Base-by-base conservation (phyloP, 2,113 vertebrate species). In the Hucho hucho region DNA sequence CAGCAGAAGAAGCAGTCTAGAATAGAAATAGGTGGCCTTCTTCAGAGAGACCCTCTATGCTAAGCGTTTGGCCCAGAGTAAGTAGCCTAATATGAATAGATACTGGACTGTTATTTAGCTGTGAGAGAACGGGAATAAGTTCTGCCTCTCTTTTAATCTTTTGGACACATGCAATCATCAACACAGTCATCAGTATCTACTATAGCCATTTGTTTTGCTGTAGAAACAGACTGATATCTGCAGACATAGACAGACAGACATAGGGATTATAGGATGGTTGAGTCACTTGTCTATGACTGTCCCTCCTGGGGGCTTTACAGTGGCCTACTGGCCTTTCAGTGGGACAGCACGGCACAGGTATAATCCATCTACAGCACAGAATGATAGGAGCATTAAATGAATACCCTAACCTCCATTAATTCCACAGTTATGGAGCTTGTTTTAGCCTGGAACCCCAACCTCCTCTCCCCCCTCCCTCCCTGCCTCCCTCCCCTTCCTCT, bases 301-400 rank as follows among this genome's bases (percentile, higher is more conserved):
- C 72, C 66, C 29, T 69, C 47, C 75, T 56, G 73, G 72, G 67
- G 79, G 71, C 49, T 84, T 84, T 75, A 79, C 58, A 78, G 75
- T 53, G 16, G 16, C 49, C 49, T 53, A 53, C 49, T 53, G 12
- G 72, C 37, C 82, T 59, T 20, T 16, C 18, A 53, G 49, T 53
- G 16, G 49, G 3, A 18, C 13, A 53, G 49, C 13, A 53, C 12
- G 4, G 25, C 12, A 11, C 46, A 84, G 86, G 81, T 87, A 9
- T 70, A 83, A 71, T 37, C 77, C 69, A 71, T 37, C 79, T 73
- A 69, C 64, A 53, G 80, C 71, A 4, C 16, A 56, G 53, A 56
- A 20, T 16, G 53, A 63, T 4, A 20, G 53, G 53, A 64, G 24
- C 25, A 65, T 25, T 25, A 24, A 7, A 29, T 16, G 9, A 43